phyloP scores from a whole-genome alignment of 1,140 invertebrate species.

The Drosophila varians region DNA sequence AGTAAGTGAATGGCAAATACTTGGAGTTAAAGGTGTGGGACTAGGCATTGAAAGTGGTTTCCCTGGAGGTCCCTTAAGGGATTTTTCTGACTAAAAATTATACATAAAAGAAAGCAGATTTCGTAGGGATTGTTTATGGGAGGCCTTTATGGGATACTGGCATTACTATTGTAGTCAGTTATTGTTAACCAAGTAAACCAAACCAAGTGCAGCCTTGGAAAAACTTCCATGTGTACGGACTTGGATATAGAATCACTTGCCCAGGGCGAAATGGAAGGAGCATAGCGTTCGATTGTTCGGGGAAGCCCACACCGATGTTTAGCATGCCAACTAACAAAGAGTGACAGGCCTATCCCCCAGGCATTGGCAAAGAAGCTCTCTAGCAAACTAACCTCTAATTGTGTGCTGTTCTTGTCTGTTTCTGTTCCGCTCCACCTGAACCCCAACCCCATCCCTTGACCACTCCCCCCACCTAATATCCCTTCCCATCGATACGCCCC shows the following conservation, averaged over 20 bases:
- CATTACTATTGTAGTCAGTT: too few species aligned
- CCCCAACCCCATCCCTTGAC: not conserved
- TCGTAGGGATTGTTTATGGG: too few species aligned
- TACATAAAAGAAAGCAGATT: too few species aligned
- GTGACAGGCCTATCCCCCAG: constrained; percentile 4
- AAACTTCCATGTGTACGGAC: too few species aligned
- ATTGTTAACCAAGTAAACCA: not conserved
- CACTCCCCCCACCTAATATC: constrained; percentile 5
- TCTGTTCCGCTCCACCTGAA: constrained; percentile 8
- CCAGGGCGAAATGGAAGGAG: not conserved
- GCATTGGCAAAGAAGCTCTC: constrained; percentile 5
- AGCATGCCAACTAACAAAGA: not conserved
- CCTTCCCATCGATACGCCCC: constrained; percentile 14
- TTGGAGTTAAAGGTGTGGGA: not conserved
- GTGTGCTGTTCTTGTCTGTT: constrained; percentile 41
- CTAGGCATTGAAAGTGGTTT: not conserved
- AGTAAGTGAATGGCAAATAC: constrained; percentile 84
- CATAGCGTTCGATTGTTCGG: not conserved
- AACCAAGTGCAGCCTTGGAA: not conserved
- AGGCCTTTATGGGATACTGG: too few species aligned
- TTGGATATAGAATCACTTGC: too few species aligned
- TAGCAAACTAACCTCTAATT: constrained; percentile 43
- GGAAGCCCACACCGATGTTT: not conserved
- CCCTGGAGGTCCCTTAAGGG: too few species aligned
- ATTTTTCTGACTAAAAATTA: too few species aligned